phyloP scores from a whole-genome alignment of 1,140 invertebrate species.

The Drosophila mojavensis region DNA sequence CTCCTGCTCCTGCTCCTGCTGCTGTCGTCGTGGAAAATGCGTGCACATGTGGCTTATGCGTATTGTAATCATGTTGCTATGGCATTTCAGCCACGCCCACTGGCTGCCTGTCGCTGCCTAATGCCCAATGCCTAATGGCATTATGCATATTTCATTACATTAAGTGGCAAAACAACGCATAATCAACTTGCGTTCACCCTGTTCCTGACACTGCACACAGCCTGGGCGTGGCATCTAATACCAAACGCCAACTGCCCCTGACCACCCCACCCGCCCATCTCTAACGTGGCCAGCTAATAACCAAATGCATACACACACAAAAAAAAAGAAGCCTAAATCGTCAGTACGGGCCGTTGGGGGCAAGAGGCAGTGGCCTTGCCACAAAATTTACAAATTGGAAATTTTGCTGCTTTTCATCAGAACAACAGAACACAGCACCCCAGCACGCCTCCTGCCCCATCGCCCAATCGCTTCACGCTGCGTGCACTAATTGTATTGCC shows the following conservation, averaged over 20 bases:
- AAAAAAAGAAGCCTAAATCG: background rate
- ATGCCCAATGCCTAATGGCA: conserved; percentile 58
- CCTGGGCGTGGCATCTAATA: conserved; percentile 23
- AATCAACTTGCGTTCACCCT: conserved; percentile 61
- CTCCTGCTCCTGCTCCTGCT: conserved; percentile 25
- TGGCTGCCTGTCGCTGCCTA: conserved; percentile 29
- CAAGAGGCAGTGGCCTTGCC: conserved; percentile 1
- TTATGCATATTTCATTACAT: conserved; percentile 82
- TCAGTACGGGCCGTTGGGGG: background rate
- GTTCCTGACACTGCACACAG: conserved; percentile 40
- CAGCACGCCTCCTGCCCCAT: background rate
- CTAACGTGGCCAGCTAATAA: background rate
- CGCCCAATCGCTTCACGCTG: conserved; percentile 27
- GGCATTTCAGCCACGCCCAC: conserved; percentile 11
- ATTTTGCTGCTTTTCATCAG: conserved; percentile 25
- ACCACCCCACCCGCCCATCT: background rate
- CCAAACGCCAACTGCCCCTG: background rate
- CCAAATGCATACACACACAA: background rate
- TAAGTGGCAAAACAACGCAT: conserved; percentile 82
- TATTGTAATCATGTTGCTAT: conserved; percentile 45
- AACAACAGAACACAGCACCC: background rate
- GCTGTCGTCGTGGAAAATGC: conserved; percentile 27
- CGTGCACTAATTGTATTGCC: conserved; percentile 66
- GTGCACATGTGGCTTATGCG: conserved; percentile 42
- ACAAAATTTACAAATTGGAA: conserved; percentile 37